Conservation (phyloP, 1,140 invertebrate species). For the Arctopsyche grandis region DNA sequence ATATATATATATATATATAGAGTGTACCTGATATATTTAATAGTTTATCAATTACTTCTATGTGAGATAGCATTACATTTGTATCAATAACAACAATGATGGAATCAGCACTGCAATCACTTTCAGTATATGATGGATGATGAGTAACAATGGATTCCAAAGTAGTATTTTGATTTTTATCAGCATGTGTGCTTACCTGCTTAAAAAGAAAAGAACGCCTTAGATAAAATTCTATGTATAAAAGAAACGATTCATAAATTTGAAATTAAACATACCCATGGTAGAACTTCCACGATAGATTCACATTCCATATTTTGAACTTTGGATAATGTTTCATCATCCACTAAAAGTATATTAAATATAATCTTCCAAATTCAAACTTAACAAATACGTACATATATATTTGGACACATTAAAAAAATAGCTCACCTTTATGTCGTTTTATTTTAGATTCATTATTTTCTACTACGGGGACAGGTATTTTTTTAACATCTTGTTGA, state of each 20-base stretch:
- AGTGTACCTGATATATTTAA: neutral
- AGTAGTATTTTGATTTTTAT: neutral
- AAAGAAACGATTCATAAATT: neutral
- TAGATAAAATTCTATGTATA: neutral
- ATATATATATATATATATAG: neutral
- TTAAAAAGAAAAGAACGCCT: neutral
- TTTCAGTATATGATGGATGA: neutral
- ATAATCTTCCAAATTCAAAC: no score
- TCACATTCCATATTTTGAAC: conserved; percentile 21
- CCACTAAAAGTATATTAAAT: neutral
- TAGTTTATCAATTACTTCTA: conserved; percentile 5
- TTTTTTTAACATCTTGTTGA: neutral
- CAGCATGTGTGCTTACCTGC: no score
- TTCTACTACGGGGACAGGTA: no score
- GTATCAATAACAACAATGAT: conserved; percentile 38
- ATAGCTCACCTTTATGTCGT: neutral
- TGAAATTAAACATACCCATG: neutral
- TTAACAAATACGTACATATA: no score
- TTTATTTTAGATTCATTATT: neutral
- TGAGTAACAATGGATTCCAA: neutral
- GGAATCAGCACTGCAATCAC: neutral
- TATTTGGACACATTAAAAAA: neutral
- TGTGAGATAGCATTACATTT: conserved; percentile 31
- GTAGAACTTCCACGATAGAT: neutral
- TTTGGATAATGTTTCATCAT: neutral